These are phyloP conservation scores for Penaeus monodon DNA, from an alignment of 2,888 invertebrate species.

Conservation along the genomic window DNA sequence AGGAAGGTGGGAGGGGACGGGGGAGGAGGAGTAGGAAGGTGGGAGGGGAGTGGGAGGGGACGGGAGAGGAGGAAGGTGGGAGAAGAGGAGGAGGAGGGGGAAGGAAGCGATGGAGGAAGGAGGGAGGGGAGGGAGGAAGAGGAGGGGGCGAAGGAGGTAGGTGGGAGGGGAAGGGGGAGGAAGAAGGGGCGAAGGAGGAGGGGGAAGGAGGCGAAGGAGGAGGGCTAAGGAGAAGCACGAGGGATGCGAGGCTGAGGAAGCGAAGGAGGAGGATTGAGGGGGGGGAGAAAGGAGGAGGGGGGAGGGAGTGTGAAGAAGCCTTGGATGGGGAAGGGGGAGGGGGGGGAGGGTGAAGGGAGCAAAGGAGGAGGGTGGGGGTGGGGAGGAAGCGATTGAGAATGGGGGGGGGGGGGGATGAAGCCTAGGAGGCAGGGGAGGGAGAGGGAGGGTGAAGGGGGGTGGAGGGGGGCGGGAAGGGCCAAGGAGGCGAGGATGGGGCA, in stretches of 20 bases:
- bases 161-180: too few species aligned
- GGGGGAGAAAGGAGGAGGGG: too few species aligned
- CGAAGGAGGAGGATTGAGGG: too few species aligned
- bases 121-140: too few species aligned
- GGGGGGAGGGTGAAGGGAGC: neutral
- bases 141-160: too few species aligned
- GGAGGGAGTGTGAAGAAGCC: too few species aligned
- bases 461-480: neutral
- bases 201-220: too few species aligned
- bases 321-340: neutral
- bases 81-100: accelerated
- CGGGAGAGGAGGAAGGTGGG: neutral
- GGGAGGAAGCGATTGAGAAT: neutral
- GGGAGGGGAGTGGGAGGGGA: neutral
- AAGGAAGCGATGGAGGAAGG: too few species aligned
- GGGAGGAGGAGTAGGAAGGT: neutral
- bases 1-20: neutral
- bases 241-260: too few species aligned
- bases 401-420: neutral
- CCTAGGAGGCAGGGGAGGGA: neutral
- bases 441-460: neutral
- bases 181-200: too few species aligned
- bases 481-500: neutral
- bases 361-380: neutral
- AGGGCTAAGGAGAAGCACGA: too few species aligned